Conservation (phyloP, 2,888 invertebrate species). For the Linyphia triangularis region DNA sequence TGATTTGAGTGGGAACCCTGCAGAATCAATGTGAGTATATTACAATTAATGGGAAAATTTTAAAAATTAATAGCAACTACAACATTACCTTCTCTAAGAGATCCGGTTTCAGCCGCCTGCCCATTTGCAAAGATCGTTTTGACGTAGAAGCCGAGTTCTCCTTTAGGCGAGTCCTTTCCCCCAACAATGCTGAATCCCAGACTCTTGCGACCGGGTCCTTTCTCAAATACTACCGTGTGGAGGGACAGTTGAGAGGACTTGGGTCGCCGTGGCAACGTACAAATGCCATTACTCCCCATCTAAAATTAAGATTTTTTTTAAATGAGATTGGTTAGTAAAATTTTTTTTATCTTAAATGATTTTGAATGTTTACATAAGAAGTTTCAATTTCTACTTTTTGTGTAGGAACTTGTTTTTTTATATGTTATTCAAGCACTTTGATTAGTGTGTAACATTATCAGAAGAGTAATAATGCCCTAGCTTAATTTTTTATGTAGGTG, state of each 20-base stretch:
- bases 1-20: no score
- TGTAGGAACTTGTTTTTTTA: no score
- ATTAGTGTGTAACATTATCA: no score
- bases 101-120: conserved; percentile 90
- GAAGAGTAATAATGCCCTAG: no score
- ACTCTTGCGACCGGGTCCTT: conserved; percentile 90
- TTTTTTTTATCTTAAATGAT: no score
- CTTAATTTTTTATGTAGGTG: no score
- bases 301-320: conserved; percentile 30
- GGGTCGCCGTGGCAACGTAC: conserved; percentile 77
- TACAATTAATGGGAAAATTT: background rate
- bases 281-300: conserved; percentile 76
- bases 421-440: no score
- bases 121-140: conserved; percentile 92
- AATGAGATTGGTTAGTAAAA: background rate
- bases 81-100: conserved; percentile 87
- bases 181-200: conserved; percentile 94
- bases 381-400: no score
- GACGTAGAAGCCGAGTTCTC: conserved; percentile 92
- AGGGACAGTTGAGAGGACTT: conserved; percentile 78
- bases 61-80: background rate
- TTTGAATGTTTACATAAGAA: no score
- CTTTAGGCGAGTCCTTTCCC: conserved; percentile 91
- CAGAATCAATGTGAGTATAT: no score
- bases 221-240: conserved; percentile 85